Conservation (phyloP, 2,888 invertebrate species). For the Spilosoma lubricipeda region DNA sequence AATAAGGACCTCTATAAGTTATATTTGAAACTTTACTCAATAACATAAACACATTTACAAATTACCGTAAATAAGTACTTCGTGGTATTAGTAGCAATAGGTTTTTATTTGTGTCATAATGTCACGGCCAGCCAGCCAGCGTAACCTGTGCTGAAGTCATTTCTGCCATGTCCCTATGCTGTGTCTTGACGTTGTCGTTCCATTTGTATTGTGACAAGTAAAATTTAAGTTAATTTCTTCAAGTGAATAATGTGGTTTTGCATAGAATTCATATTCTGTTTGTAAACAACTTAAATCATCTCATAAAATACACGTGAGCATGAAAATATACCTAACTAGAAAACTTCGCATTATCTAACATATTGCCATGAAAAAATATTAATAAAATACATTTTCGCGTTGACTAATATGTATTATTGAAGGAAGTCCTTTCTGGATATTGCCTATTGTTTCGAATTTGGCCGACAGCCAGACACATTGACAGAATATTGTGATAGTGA, state of each 20-base stretch:
- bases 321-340: not conserved
- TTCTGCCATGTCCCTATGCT: not conserved
- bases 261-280: conserved; percentile 12
- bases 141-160: not conserved
- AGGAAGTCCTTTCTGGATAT: conserved; percentile 1
- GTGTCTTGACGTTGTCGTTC: not conserved
- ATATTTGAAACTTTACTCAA: not conserved
- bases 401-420: not conserved
- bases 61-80: not conserved
- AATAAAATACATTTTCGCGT: not conserved
- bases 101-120: not conserved
- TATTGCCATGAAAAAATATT: not conserved
- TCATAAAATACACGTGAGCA: not conserved
- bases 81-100: not conserved
- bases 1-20: not conserved
- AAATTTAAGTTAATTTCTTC: not conserved
- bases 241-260: conserved; percentile 21
- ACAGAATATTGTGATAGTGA: conserved; percentile 30
- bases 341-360: not conserved
- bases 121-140: not conserved
- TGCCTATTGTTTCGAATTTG: conserved; percentile 20
- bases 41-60: not conserved
- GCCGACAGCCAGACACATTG: conserved; percentile 17
- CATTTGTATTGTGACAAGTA: not conserved
- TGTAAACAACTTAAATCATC: not conserved